A percentile compares a stretch with the other conserved stretches of the same genome.
Evolutionary conservation across 2,888 invertebrate genomes (phyloP).

Genomic region (Platypus cylindrus): DNA sequence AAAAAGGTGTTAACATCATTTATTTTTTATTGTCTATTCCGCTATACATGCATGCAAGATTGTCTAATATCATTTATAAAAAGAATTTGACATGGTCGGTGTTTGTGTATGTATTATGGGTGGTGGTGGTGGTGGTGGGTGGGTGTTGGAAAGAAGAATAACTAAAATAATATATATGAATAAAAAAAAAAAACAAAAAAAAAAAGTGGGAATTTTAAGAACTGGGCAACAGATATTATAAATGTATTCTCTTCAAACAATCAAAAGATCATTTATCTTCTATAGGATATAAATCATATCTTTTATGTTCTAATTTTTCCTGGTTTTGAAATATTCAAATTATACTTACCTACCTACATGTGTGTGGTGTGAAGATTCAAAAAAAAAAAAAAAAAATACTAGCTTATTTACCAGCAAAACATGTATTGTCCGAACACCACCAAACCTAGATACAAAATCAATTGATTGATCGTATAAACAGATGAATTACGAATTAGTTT

Average conservation of each 20-base stretch:
- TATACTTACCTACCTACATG: too few relatives aligned
- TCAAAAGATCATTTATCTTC: background rate
- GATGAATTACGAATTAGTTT: too few relatives aligned
- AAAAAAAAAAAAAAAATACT: too few relatives aligned
- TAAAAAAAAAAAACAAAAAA: background rate
- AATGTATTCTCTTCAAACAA: background rate
- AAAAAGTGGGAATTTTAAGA: background rate
- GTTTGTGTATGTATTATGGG: slow-evolving; percentile 7
- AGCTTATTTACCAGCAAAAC: too few relatives aligned
- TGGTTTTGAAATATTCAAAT: too few relatives aligned
- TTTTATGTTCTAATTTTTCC: too few relatives aligned
- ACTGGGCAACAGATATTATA: background rate
- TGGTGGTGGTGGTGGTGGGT: slow-evolving; percentile 4
- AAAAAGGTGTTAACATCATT: slow-evolving; percentile 24
- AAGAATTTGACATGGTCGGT: slow-evolving; percentile 13
- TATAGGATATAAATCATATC: too few relatives aligned
- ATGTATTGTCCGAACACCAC: too few relatives aligned
- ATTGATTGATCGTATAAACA: too few relatives aligned
- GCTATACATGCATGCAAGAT: slow-evolving; percentile 14
- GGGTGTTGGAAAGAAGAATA: slow-evolving; percentile 1
- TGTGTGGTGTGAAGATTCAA: too few relatives aligned
- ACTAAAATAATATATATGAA: too few relatives aligned
- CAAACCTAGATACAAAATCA: too few relatives aligned
- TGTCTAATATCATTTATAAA: slow-evolving; percentile 17
- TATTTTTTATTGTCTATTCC: slow-evolving; percentile 21